Conservation (phyloP, 1,140 invertebrate species). For the Dinothrombium tinctorium region DNA sequence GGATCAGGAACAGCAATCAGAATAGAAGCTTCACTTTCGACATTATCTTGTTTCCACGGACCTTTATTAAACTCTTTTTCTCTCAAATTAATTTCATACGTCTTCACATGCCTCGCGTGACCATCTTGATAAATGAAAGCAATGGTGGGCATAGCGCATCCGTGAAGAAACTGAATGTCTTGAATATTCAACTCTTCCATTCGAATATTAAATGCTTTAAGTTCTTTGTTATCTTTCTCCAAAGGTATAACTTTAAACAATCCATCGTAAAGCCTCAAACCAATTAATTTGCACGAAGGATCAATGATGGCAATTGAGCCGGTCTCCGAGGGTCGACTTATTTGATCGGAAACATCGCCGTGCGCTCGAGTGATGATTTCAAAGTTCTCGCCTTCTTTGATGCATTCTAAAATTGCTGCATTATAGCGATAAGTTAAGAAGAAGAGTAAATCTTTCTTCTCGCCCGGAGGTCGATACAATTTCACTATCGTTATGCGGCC, state of each 20-base stretch:
- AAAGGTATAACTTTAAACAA: slow-evolving; percentile 60
- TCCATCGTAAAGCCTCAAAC: slow-evolving; percentile 82
- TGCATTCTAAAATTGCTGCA: slow-evolving; percentile 88
- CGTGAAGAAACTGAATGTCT: slow-evolving; percentile 85
- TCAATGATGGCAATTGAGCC: slow-evolving; percentile 57
- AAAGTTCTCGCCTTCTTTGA: slow-evolving; percentile 37
- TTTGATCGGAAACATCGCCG: slow-evolving; percentile 58
- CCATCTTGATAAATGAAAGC: slow-evolving; percentile 88
- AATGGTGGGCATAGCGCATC: slow-evolving; percentile 73
- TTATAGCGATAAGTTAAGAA: slow-evolving; percentile 78
- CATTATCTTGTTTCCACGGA: slow-evolving; percentile 94
- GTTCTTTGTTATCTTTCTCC: slow-evolving; percentile 68
- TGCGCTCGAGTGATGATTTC: slow-evolving; percentile 87
- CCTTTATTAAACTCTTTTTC: slow-evolving; percentile 91
- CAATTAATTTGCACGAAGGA: slow-evolving; percentile 78
- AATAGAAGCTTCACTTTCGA: slow-evolving; percentile 86
- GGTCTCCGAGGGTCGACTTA: slow-evolving; percentile 26
- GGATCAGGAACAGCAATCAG: slow-evolving; percentile 76
- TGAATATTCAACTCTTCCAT: slow-evolving; percentile 85
- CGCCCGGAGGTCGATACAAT: slow-evolving; percentile 66
- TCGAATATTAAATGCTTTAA: slow-evolving; percentile 81
- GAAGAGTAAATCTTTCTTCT: slow-evolving; percentile 80
- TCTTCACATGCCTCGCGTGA: slow-evolving; percentile 70
- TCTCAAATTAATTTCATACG: slow-evolving; percentile 74
- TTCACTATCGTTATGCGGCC: slow-evolving; percentile 86